Conservation (phyloP, 2,797 vertebrate species). For the Cossypha dichroa region DNA sequence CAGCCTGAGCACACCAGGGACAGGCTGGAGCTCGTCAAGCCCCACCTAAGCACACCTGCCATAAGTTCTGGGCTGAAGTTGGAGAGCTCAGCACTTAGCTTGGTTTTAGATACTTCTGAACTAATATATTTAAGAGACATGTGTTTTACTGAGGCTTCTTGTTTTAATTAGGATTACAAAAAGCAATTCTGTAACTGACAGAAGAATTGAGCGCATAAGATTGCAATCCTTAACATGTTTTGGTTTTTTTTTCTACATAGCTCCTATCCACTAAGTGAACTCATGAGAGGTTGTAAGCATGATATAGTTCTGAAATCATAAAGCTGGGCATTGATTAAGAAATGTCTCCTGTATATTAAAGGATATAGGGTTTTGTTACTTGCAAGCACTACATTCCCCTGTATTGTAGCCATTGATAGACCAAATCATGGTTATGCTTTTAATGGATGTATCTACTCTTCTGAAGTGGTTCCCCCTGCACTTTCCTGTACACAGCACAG, state of each 20-base stretch:
- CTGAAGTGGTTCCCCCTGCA: not conserved
- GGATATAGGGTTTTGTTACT: not conserved
- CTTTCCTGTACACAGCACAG: accelerated
- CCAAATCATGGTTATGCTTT: not conserved
- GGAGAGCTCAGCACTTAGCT: not conserved
- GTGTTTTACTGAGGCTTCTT: not conserved
- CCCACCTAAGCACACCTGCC: not conserved
- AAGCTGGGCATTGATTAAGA: not conserved
- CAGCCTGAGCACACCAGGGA: not conserved
- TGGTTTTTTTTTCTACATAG: not conserved
- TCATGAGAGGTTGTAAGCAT: not conserved
- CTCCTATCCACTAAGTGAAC: not conserved
- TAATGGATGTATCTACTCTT: not conserved
- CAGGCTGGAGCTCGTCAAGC: not conserved
- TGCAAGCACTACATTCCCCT: not conserved
- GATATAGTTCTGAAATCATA: not conserved
- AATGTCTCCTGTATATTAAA: not conserved
- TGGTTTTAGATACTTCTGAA: not conserved
- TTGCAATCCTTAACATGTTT: not conserved
- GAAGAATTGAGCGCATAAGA: not conserved
- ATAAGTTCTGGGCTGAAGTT: not conserved
- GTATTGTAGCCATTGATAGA: not conserved
- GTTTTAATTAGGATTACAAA: not conserved
- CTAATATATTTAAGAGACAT: not conserved
- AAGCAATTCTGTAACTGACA: not conserved